A percentile compares a stretch with the other conserved stretches of the same genome.
Conservation (phyloP, 2,797 vertebrate genomes). For the Alosa sapidissima region DNA sequence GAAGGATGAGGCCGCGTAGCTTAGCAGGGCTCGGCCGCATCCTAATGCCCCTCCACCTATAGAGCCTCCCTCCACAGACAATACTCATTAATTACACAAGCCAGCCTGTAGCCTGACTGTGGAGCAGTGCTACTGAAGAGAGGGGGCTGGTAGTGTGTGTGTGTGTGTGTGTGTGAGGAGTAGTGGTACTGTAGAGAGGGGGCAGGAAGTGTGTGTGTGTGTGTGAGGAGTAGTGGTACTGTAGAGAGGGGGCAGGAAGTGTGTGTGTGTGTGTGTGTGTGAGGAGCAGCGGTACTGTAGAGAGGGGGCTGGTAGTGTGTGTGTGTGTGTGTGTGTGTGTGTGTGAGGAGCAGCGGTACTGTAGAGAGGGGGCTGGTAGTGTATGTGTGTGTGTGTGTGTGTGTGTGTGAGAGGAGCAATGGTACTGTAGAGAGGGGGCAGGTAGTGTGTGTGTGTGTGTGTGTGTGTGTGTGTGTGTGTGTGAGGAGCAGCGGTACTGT, state of each 20-base stretch:
- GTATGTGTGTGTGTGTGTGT: no score
- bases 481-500: slow-evolving; percentile 22
- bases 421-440: no score
- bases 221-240: neutral
- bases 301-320: no score
- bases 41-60: slow-evolving; percentile 48
- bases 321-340: no score
- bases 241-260: neutral
- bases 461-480: no score
- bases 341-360: neutral
- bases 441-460: no score
- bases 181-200: no score
- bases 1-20: slow-evolving; percentile 57
- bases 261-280: no score
- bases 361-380: slow-evolving; percentile 23
- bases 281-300: no score
- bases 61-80: slow-evolving; percentile 46
- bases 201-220: no score
- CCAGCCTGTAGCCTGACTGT: neutral
- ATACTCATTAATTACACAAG: slow-evolving; percentile 51
- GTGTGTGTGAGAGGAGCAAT: no score
- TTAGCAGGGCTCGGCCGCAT: neutral
- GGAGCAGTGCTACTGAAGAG: slow-evolving; percentile 11
- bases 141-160: neutral
- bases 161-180: no score